Conservation (phyloP, 2,797 vertebrate genomes). For the Platyrinchus mystaceus region DNA sequence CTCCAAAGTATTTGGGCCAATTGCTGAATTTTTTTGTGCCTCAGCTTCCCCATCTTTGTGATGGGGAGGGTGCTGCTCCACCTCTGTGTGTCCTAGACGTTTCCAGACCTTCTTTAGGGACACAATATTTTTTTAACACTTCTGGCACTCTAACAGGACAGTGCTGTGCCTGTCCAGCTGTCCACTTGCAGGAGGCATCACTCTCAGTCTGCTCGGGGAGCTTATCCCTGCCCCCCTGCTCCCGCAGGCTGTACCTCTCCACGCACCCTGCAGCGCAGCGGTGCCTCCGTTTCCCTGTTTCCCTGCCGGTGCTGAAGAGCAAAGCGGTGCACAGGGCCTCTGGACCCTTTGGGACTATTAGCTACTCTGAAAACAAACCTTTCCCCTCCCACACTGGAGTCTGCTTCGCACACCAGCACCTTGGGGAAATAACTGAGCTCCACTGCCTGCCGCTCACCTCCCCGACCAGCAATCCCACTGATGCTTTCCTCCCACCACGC, state of each 20-base stretch:
- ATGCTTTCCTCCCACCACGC: not conserved
- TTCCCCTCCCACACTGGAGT: not conserved
- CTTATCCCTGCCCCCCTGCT: not conserved
- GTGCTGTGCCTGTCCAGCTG: not conserved
- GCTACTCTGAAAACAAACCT: constrained; percentile 2
- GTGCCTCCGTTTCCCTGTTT: not conserved
- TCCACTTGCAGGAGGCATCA: not conserved
- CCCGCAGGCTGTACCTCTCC: not conserved
- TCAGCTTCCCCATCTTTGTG: not conserved
- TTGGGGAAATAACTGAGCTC: not conserved
- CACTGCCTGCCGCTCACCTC: not conserved
- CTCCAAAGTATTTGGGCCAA: not conserved
- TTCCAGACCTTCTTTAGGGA: not conserved
- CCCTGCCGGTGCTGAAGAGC: not conserved
- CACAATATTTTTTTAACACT: not conserved
- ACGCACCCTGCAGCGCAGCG: not conserved
- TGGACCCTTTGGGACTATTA: not conserved
- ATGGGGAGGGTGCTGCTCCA: not conserved
- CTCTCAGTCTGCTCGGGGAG: rapidly evolving
- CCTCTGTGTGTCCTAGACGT: not conserved
- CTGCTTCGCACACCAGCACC: not conserved
- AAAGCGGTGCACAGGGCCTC: not conserved
- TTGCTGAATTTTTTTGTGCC: not conserved
- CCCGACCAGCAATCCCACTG: not conserved
- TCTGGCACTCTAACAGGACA: not conserved